Evolutionary conservation across 2,888 invertebrate genomes (phyloP), one percentile per base, ranked within the genome.

Genomic region (Ypsolopha scabrella): DNA sequence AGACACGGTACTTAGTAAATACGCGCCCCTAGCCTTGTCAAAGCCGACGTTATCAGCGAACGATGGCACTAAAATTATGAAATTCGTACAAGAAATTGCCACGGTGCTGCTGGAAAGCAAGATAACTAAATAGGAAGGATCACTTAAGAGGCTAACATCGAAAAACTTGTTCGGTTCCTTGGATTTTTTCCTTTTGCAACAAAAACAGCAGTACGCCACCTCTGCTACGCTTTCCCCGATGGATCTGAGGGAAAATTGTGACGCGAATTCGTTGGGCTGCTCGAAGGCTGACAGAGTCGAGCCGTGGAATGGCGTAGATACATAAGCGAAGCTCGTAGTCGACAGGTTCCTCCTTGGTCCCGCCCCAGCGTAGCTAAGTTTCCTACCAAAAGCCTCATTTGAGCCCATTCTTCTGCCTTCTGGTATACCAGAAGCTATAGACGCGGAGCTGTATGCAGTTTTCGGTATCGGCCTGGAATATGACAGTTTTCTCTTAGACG

Each of bases 81-180:
- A 94, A 70, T 95, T 95, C 0, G 95, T 95, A 59, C 94, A 95
- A 36, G 94, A 93, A 53, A 95, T 93, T 4, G 95, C 95, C 46
- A 94, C 95, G 0, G 95, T 94, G 46, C 93, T 94, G 63, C 94
- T 94, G 0, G 94, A 95, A 54, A 95, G 88, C 7, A 95, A 71
- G 51, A 95, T 94, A 0, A 95, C 90, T 51, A 95, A 81, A 63
- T 95, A 95, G 14, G 93, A 86, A 0, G 94, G 94, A 67, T 95
- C 94, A 54, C 80, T 89, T 0, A 95, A 70, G 0, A 95, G 75
- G 1, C 89, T 87, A 1, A 93, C 67, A 63, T 95, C 94, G 60
- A 95, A 93, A 64, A 94, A 92, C 62, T 91, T 93, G 49, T 88
- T 88, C 0, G 73, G 71, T 14, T 75, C 75, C 0, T 66, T 61